Evolutionary conservation across 2,797 vertebrate species (phyloP), one percentile per base, ranked within the genome.

Genomic region (Eutrigla gurnardus): DNA sequence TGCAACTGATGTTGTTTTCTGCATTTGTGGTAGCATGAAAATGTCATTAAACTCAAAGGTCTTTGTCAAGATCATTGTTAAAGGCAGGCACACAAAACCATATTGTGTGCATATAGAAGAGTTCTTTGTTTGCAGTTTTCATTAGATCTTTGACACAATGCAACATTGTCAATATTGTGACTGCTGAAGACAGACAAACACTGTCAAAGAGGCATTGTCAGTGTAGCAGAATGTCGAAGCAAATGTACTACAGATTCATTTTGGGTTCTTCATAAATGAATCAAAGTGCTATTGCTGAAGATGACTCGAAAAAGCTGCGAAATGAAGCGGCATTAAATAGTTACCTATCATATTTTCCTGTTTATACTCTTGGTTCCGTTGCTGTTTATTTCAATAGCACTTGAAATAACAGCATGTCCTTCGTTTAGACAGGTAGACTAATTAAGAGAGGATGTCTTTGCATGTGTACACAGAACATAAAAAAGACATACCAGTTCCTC

Each of bases 101-200:
- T 55, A 70, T 67, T 72, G 59, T 78, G 61, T 37, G 68, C 46
- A 77, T 69, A 80, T 8, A 84, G 74, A 82, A 49, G 66, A 66
- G 11, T 39, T 78, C 69, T 84, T 85, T 83, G 68, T 85, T 0
- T 33, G 7, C 43, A 14, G 36, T 45, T 46, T 62, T 81, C 47
- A 78, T 82, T 69, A 3, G 74, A 85, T 84, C 75, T 66, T 73
- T 71, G 32, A 52, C 18, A 88, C 88, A 88, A 85, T 86, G 68
- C 67, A 73, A 52, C 74, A 81, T 82, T 93, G 88, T 89, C 47
- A 50, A 53, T 74, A 45, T 76, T 78, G 75, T 50, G 65, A 81
- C 58, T 66, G 50, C 73, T 52, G 50, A 75, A 74, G 73, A 76
- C 52, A 60, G 50, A 7, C 61, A 67, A 45, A 81, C 47, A 58